These are phyloP conservation scores for Leptodactylus fuscus DNA, from an alignment of 2,113 vertebrate genomes.

Conservation along the genomic window DNA sequence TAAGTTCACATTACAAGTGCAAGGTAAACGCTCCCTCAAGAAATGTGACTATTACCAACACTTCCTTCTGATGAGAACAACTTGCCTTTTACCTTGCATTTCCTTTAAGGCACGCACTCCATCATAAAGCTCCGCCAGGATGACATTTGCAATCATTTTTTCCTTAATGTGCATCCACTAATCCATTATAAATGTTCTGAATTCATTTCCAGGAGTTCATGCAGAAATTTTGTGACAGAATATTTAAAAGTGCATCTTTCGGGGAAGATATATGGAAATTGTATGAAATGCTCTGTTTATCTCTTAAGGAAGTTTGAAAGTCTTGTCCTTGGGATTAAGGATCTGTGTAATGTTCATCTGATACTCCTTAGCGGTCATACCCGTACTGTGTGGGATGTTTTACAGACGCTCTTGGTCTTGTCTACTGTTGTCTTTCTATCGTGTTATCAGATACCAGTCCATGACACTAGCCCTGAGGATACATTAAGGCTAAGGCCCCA, in stretches of 20 bases:
- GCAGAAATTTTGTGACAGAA: conserved; percentile 21
- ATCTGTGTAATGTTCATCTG: conserved; percentile 19
- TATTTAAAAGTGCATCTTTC: neutral
- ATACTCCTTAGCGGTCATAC: neutral
- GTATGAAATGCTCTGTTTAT: conserved; percentile 40
- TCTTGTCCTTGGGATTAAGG: conserved; percentile 41
- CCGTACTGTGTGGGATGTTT: neutral
- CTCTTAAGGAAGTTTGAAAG: neutral
- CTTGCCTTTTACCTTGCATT: neutral
- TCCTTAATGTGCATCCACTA: conserved; percentile 36
- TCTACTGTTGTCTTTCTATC: too few relatives aligned
- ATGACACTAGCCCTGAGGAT: neutral
- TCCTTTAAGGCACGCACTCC: conserved; percentile 1
- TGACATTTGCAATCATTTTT: conserved; percentile 51
- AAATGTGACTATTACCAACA: neutral
- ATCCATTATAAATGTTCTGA: neutral
- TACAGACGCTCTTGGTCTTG: neutral
- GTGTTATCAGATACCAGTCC: neutral
- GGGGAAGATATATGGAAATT: conserved; percentile 46
- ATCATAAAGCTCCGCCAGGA: conserved; percentile 35
- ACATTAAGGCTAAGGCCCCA: too few relatives aligned
- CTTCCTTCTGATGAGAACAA: neutral
- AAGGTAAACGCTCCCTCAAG: neutral
- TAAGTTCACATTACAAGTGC: neutral
- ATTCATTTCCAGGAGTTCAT: accelerated